Evolutionary conservation across 2,113 vertebrate species (phyloP), one percentile per base, ranked within the genome.

Genomic region (Notarius lentiginosus): DNA sequence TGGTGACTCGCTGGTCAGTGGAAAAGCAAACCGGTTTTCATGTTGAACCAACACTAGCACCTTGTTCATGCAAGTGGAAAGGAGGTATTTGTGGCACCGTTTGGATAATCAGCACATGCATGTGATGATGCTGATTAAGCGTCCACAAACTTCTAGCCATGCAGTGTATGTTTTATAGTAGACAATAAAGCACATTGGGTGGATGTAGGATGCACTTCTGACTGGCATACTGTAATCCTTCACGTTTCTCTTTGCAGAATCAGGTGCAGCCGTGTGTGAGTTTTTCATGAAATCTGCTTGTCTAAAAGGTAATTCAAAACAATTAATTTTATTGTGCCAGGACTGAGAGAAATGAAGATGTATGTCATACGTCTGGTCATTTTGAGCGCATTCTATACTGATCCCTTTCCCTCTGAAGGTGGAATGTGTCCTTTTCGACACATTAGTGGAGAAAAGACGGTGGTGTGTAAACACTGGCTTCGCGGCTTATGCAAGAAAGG

Each of bases 391-490:
- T 51, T 10, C 8, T 70, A 27, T 9, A 77, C 6, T 20, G 4
- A 27, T 55, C 5, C 27, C 47, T n/a, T 60, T 83, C 85, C 53
- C 63, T 68, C 12, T 58, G 56, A 90, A 99, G 98, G 98, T 72
- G 98, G 97, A 61, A 99, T 99, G 97, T 99, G 98, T 93, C 98
- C 98, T 0, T 99, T 99, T 88, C 93, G 98, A 86, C 98, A 99
- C 92, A 99, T 99, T 89, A 99, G 98, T 0, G 98, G 98, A 17
- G 98, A 99, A 92, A 99, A 99, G 95, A 99, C 98, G 0, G 98
- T 99, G 47, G 98, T 99, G 80, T 99, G 98, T 93, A 99, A 99
- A 90, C 98, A 99, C 91, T 99, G 98, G 98, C 96, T 99, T 22
- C 93, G 98, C 85, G 98, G 98, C 17, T 95, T 99, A 75, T 99